These are phyloP conservation scores for Silurus asotus DNA, from an alignment of 2,113 vertebrate species.

Conservation along the genomic window DNA sequence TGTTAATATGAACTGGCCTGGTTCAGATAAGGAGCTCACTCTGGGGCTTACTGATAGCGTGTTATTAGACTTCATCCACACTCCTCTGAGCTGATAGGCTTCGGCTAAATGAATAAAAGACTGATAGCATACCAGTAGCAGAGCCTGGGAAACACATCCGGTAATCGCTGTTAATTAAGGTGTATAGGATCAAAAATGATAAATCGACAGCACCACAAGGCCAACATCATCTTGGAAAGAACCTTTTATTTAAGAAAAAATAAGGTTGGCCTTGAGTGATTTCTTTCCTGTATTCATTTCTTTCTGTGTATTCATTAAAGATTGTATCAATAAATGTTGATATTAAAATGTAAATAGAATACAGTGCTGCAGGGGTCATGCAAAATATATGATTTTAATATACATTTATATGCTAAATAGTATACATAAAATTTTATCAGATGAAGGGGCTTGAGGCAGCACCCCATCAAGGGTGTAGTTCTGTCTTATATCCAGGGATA, in stretches of 20 bases:
- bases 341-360: neutral
- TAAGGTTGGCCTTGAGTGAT: neutral
- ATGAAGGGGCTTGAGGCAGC: neutral
- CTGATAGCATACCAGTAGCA: conserved; percentile 24
- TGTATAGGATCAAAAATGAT: conserved; percentile 22
- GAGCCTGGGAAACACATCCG: conserved; percentile 38
- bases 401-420: too few relatives aligned
- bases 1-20: conserved; percentile 52
- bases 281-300: neutral
- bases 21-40: conserved; percentile 58
- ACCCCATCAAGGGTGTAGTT: neutral
- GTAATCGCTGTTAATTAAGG: conserved; percentile 47
- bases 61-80: conserved; percentile 50
- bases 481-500: neutral
- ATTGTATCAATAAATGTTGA: neutral
- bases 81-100: conserved; percentile 35
- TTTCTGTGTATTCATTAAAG: conserved; percentile 5
- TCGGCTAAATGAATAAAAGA: conserved; percentile 25
- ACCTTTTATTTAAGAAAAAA: conserved; percentile 1
- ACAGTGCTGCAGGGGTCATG: neutral
- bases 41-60: conserved; percentile 50
- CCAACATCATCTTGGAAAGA: conserved; percentile 30
- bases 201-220: neutral
- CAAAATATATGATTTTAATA: neutral
- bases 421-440: neutral